Conservation (phyloP, 2,888 invertebrate species). For the Apotomis betuletana region DNA sequence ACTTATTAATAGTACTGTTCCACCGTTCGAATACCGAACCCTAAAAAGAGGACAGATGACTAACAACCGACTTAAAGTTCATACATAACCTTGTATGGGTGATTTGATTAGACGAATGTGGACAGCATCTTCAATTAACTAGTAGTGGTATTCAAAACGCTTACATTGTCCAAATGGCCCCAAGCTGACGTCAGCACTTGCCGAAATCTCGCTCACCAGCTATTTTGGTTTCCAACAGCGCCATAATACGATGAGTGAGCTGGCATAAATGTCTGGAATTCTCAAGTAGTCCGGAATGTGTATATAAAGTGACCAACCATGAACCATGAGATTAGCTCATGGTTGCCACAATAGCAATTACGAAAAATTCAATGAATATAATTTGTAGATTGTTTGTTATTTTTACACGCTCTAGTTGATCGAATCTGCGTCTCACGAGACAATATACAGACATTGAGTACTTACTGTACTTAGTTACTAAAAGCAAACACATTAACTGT, state of each 20-base stretch:
- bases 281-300: slow-evolving; percentile 59
- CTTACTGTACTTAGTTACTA: too few relatives aligned
- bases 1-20: too few relatives aligned
- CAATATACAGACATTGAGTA: slow-evolving; percentile 13
- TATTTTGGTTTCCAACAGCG: slow-evolving; percentile 68
- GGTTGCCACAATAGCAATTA: neutral
- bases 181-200: slow-evolving; percentile 70
- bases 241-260: slow-evolving; percentile 68
- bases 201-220: slow-evolving; percentile 65
- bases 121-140: slow-evolving; percentile 14
- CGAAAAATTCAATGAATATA: neutral
- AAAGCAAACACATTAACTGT: slow-evolving; percentile 44
- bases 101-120: slow-evolving; percentile 5
- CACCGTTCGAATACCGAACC: too few relatives aligned
- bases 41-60: slow-evolving; percentile 15
- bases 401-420: neutral
- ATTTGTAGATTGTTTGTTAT: neutral
- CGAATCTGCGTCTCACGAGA: slow-evolving; percentile 40
- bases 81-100: neutral
- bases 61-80: neutral
- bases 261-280: slow-evolving; percentile 66
- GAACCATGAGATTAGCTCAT: slow-evolving; percentile 29
- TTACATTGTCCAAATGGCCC: slow-evolving; percentile 71
- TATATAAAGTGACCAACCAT: slow-evolving; percentile 52
- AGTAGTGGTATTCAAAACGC: slow-evolving; percentile 46